phyloP scores from a whole-genome alignment of 2,888 invertebrate genomes.

The Papilio gigon region DNA sequence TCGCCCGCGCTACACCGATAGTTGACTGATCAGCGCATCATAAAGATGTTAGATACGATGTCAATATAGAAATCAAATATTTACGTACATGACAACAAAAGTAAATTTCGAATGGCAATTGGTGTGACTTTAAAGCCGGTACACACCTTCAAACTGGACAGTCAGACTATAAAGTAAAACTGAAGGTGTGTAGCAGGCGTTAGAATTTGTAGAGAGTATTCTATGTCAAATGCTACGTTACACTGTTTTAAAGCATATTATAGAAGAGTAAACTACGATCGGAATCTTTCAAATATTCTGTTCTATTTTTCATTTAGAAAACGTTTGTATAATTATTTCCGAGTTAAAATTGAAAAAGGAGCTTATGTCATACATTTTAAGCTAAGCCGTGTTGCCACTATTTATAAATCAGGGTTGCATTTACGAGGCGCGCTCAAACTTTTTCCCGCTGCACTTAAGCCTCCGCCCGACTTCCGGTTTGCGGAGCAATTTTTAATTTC shows the following conservation, averaged over 20 bases:
- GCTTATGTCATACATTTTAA: slow-evolving; percentile 30
- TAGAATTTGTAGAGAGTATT: too few relatives aligned
- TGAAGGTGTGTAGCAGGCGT: too few relatives aligned
- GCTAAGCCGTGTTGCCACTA: slow-evolving; percentile 40
- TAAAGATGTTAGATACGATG: neutral
- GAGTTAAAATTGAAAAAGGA: slow-evolving; percentile 22
- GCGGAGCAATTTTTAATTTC: slow-evolving; percentile 79
- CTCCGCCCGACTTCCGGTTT: slow-evolving; percentile 66
- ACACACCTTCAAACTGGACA: too few relatives aligned
- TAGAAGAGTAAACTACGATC: too few relatives aligned
- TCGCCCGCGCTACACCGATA: slow-evolving; percentile 49
- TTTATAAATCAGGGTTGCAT: slow-evolving; percentile 56
- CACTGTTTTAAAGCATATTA: too few relatives aligned
- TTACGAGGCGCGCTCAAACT: slow-evolving; percentile 66
- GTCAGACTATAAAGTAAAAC: too few relatives aligned
- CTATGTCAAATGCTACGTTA: too few relatives aligned
- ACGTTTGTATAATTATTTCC: neutral
- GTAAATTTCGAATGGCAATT: neutral
- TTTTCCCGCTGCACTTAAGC: slow-evolving; percentile 72
- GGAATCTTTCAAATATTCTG: neutral
- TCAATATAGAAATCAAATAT: neutral
- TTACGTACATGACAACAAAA: neutral
- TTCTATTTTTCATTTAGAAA: neutral
- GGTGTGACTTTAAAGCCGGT: too few relatives aligned
- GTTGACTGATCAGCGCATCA: slow-evolving; percentile 42